Conservation (phyloP, 30 jellyfish, hydroid and myxozoan species). For the Sanderia malayensis region DNA sequence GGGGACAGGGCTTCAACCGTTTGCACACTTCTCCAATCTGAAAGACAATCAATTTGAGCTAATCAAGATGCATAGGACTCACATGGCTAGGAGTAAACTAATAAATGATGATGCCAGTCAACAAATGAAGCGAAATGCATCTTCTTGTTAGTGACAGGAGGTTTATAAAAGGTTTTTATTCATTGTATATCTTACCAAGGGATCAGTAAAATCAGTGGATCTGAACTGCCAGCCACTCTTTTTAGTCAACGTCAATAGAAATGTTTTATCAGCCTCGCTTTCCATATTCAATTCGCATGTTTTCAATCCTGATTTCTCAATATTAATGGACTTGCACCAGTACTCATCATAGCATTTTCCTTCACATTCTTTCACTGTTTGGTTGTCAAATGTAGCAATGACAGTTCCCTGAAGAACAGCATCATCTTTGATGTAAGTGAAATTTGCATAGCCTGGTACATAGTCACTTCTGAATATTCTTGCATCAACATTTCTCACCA, state of each 20-base stretch:
- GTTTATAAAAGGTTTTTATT: no score
- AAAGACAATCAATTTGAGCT: no score
- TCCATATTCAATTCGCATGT: conserved; percentile 1
- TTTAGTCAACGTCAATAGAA: not conserved
- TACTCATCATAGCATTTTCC: not conserved
- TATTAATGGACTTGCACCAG: not conserved
- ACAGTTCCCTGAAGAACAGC: conserved; percentile 2
- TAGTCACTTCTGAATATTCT: not conserved
- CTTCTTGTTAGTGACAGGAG: no score
- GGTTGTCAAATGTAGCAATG: not conserved
- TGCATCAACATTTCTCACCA: no score
- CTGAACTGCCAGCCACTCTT: not conserved
- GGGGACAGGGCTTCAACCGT: not conserved
- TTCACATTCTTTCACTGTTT: not conserved
- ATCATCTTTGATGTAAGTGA: not conserved
- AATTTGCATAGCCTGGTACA: not conserved
- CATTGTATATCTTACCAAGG: not conserved
- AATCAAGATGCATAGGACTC: no score
- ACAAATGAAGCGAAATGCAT: no score
- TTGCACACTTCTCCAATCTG: not conserved
- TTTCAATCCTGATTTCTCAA: not conserved
- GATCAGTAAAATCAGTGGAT: not conserved
- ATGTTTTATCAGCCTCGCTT: conserved; percentile 4
- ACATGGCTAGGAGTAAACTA: no score
- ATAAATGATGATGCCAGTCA: not conserved